Evolutionary conservation across 1,140 invertebrate genomes (phyloP).

Genomic region (Forficula auricularia): DNA sequence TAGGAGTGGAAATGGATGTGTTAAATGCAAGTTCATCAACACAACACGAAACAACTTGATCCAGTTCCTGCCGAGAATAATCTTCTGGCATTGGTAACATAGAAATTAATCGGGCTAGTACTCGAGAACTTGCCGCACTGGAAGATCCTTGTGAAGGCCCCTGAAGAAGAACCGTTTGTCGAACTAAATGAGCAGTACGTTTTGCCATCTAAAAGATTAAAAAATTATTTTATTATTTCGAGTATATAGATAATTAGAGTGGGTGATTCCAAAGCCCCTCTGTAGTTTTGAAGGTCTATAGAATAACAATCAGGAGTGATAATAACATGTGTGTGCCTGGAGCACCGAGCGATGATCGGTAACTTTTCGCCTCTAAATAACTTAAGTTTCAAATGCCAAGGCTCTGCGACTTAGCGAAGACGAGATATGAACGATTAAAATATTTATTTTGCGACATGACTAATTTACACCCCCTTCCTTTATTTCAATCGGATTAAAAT

Average conservation of each 20-base stretch:
- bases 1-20: no score
- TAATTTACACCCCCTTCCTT: no score
- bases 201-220: constrained; percentile 49
- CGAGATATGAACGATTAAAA: no score
- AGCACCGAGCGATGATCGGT: not conserved
- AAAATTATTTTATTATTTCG: constrained; percentile 23
- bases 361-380: not conserved
- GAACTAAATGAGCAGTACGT: constrained; percentile 32
- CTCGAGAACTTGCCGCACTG: constrained; percentile 16
- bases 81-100: constrained; percentile 45
- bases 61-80: constrained; percentile 40
- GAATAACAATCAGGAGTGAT: not conserved
- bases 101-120: constrained; percentile 32
- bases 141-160: constrained; percentile 20
- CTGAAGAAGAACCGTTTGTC: constrained; percentile 32
- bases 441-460: no score
- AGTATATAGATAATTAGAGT: not conserved
- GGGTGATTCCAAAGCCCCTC: not conserved
- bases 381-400: not conserved
- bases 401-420: no score
- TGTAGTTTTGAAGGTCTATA: not conserved
- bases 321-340: not conserved
- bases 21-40: no score
- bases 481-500: no score
- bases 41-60: constrained; percentile 21